Base-by-base conservation (phyloP, 1,140 invertebrate genomes). In the Pogonognathellus flavescens region DNA sequence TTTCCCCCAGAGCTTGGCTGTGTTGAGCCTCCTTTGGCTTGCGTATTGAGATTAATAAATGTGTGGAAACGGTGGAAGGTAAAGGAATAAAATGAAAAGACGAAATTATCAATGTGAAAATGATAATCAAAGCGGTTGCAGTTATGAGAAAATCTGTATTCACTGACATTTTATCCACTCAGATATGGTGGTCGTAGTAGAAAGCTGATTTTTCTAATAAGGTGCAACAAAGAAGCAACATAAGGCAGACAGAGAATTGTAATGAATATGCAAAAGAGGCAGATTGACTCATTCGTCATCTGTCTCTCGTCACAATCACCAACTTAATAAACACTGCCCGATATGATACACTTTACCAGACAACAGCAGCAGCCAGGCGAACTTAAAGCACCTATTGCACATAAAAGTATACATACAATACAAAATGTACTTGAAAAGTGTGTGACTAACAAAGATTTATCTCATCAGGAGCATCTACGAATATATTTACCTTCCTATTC, bases 171-270 rank as follows among this genome's bases (percentile, higher is more conserved):
- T 41, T 41, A 41, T 41, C 31, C 31, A 41, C 31, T 57, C n/a
- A 57, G 11, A n/a, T n/a, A 57, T 57, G 11, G 53, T 49, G 70
- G 49, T 76, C 14, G 20, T 49, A 76, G 41, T 76, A 76, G 70
- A 76, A 70, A 70, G 62, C 22, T 49, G n/a, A 49, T 50, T 76
- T 14, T 76, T 76, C 18, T 76, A 66, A 25, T 50, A n/a, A 2
- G n/a, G 9, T 41, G 66, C 10, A 76, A 50, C 31, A 57, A 57
- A 41, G 25, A 18, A 16, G 16, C 0, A 50, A n/a, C 70, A 76
- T 16, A 76, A 49, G 70, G 70, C 41, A 14, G 41, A 76, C 41
- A 50, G 70, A 76, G 70, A 76, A 31, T 7, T 76, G 14, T 18
- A 76, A 76, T 41, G 31, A 31, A 76, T 66, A 22, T 14, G 31